Conservation (phyloP, 1,140 invertebrate species). For the Aporrectodea caliginosa region DNA sequence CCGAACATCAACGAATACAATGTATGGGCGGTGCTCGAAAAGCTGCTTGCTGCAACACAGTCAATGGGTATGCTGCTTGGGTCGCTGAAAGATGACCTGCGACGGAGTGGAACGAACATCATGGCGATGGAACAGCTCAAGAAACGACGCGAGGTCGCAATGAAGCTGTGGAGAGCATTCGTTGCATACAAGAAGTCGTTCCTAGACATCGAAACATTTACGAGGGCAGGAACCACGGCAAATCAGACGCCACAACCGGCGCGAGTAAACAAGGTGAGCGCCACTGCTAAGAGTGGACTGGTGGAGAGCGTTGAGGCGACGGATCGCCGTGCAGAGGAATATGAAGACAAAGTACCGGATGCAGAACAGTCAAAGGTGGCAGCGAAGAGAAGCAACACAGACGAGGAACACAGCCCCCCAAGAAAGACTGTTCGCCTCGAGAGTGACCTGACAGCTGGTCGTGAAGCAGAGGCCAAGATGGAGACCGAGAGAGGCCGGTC, state of each 20-base stretch:
- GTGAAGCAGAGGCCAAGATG: background rate
- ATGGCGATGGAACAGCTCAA: conserved; percentile 6
- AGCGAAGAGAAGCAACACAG: too few relatives aligned
- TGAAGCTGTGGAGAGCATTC: conserved; percentile 30
- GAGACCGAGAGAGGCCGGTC: background rate
- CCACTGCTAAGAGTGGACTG: too few relatives aligned
- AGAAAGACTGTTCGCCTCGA: background rate
- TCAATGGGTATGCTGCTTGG: conserved; percentile 30
- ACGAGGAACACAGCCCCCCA: too few relatives aligned
- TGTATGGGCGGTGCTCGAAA: conserved; percentile 23
- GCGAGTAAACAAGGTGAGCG: too few relatives aligned
- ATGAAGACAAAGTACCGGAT: too few relatives aligned
- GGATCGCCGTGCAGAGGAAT: too few relatives aligned
- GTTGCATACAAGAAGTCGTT: conserved; percentile 32
- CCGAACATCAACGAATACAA: conserved; percentile 28
- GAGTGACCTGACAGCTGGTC: background rate
- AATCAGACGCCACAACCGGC: background rate
- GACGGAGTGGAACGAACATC: background rate
- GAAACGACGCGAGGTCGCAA: conserved; percentile 9
- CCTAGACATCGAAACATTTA: conserved; percentile 23
- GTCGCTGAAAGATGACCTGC: conserved; percentile 28
- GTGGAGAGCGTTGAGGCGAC: too few relatives aligned
- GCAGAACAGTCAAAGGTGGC: too few relatives aligned
- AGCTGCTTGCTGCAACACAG: conserved; percentile 23
- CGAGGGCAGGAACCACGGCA: background rate